phyloP scores from a whole-genome alignment of 2,797 vertebrate species.

The Eidolon dupreanum region DNA sequence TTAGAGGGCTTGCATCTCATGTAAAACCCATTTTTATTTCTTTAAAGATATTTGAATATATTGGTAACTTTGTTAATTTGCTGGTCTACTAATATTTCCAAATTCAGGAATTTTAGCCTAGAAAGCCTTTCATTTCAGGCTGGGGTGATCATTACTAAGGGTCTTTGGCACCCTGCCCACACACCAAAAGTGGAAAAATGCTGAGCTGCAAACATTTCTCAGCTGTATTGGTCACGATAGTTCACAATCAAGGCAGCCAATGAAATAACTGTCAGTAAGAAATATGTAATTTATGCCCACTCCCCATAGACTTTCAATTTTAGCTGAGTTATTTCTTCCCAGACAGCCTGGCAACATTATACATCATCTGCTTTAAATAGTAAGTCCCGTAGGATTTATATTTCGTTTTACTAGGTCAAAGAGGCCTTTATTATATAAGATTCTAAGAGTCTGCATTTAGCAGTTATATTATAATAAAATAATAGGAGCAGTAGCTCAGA shows the following conservation, averaged over 20 bases:
- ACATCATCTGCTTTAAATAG: slow-evolving; percentile 73
- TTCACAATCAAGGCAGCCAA: not conserved
- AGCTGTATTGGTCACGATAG: not conserved
- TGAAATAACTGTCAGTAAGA: slow-evolving; percentile 8
- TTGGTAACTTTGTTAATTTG: slow-evolving; percentile 31
- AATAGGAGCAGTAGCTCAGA: slow-evolving; percentile 65
- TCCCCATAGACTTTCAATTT: slow-evolving; percentile 20
- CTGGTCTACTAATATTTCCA: not conserved
- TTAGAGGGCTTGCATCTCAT: slow-evolving; percentile 3
- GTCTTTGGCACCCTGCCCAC: not conserved
- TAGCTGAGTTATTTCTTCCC: slow-evolving; percentile 50
- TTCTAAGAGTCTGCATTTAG: slow-evolving; percentile 65
- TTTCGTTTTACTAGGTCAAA: slow-evolving; percentile 71
- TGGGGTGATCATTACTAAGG: slow-evolving; percentile 3
- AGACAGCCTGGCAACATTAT: slow-evolving; percentile 64
- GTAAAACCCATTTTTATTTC: slow-evolving; percentile 43
- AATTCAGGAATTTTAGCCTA: slow-evolving; percentile 33
- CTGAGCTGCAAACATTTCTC: not conserved
- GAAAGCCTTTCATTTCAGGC: slow-evolving; percentile 30
- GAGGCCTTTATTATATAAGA: slow-evolving; percentile 68
- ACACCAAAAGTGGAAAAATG: not conserved
- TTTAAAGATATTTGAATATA: slow-evolving; percentile 39
- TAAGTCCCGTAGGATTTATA: slow-evolving; percentile 55
- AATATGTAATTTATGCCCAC: not conserved
- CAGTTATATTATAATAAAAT: slow-evolving; percentile 70